Evolutionary conservation across 2,113 vertebrate genomes (phyloP).

Genomic region (Tauraco erythrolophus): DNA sequence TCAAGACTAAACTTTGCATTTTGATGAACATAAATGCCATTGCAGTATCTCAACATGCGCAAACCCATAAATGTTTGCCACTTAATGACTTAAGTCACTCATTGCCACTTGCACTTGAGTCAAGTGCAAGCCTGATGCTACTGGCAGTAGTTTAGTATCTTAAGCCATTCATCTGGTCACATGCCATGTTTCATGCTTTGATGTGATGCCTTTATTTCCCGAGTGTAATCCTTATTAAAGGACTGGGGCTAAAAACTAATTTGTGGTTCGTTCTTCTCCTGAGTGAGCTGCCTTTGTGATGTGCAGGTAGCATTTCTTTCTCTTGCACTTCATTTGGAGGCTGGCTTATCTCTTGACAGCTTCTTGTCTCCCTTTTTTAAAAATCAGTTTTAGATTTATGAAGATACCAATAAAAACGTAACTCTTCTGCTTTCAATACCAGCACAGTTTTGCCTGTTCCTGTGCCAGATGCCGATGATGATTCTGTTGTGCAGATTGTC

Average conservation of each 20-base stretch:
- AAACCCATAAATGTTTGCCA: neutral
- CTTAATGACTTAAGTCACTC: too few species aligned
- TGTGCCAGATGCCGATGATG: neutral
- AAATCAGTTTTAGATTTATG: neutral
- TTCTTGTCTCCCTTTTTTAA: neutral
- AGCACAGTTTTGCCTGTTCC: neutral
- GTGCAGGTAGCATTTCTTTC: neutral
- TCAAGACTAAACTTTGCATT: neutral
- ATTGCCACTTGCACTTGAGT: too few species aligned
- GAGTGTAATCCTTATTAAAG: conserved; percentile 8
- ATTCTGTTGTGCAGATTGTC: neutral
- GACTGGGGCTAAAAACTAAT: neutral
- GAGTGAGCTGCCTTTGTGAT: neutral
- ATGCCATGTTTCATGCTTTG: neutral
- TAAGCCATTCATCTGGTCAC: neutral
- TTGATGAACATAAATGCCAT: neutral
- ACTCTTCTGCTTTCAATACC: neutral
- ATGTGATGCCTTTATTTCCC: neutral
- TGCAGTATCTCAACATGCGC: neutral
- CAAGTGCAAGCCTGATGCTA: neutral
- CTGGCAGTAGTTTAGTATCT: neutral
- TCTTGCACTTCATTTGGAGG: neutral
- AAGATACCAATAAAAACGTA: neutral
- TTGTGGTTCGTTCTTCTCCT: neutral
- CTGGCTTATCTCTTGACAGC: neutral